phyloP scores from a whole-genome alignment of 2,888 invertebrate species.

The Campoletis raptor region DNA sequence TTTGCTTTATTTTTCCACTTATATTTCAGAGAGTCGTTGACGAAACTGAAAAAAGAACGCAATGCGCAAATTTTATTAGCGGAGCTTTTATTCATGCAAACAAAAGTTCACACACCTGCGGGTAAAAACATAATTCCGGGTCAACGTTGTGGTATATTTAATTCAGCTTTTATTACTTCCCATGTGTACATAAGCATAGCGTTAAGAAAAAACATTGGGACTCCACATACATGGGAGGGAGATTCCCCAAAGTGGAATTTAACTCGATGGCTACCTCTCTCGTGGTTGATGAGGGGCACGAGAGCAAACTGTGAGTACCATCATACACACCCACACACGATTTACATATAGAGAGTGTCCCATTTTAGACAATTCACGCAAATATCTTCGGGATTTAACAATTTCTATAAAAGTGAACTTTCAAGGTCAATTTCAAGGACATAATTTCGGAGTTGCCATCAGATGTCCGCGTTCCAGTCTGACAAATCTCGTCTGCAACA shows the following conservation, averaged over 20 bases:
- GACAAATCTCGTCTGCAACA: too few relatives aligned
- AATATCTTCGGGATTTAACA: too few relatives aligned
- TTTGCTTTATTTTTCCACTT: not conserved
- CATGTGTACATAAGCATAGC: not conserved
- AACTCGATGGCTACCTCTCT: slow-evolving; percentile 43
- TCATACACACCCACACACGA: not conserved
- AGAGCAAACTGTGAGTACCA: slow-evolving; percentile 17
- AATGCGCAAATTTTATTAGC: slow-evolving; percentile 6
- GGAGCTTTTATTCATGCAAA: not conserved
- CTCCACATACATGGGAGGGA: not conserved
- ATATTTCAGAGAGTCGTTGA: not conserved
- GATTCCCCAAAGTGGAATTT: slow-evolving; percentile 50
- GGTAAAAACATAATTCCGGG: slow-evolving; percentile 1
- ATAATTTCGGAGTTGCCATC: too few relatives aligned
- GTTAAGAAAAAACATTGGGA: slow-evolving; percentile 30
- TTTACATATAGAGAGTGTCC: too few relatives aligned
- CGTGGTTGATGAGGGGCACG: slow-evolving; percentile 3
- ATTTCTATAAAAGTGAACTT: too few relatives aligned
- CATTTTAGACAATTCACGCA: too few relatives aligned
- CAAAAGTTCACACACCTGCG: not conserved
- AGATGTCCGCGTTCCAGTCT: too few relatives aligned
- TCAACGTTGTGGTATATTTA: not conserved
- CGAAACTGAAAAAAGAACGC: not conserved
- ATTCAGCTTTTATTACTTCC: not conserved
- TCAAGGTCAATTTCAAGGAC: too few relatives aligned